Evolutionary conservation across 2,888 invertebrate species (phyloP).

Genomic region (Thereva unica): DNA sequence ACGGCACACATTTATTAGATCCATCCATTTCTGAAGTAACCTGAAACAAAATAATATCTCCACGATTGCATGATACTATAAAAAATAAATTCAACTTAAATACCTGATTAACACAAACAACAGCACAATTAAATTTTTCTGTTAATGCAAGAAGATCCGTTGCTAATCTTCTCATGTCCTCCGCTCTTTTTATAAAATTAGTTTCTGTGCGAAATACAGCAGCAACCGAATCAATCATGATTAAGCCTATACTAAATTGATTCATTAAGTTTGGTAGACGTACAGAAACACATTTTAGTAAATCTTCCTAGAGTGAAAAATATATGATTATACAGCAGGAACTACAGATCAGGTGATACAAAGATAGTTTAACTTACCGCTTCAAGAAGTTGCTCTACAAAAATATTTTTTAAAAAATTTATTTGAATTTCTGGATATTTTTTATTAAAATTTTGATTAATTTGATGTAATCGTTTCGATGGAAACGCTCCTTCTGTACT

Average conservation of each 20-base stretch:
- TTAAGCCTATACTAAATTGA: slow-evolving; percentile 62
- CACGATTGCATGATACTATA: too few relatives aligned
- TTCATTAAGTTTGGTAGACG: slow-evolving; percentile 63
- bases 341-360: background rate
- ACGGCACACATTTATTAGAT: slow-evolving; percentile 59
- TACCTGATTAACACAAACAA: slow-evolving; percentile 77
- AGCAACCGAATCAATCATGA: slow-evolving; percentile 76
- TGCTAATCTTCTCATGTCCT: slow-evolving; percentile 64
- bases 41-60: slow-evolving; percentile 44
- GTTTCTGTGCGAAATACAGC: slow-evolving; percentile 67
- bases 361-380: slow-evolving; percentile 47
- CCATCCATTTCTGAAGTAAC: slow-evolving; percentile 52
- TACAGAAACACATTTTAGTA: slow-evolving; percentile 62
- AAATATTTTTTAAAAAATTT: slow-evolving; percentile 65
- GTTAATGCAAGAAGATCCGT: slow-evolving; percentile 63
- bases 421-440: slow-evolving; percentile 51
- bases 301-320: slow-evolving; percentile 57
- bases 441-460: slow-evolving; percentile 56
- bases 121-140: slow-evolving; percentile 61
- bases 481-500: slow-evolving; percentile 76
- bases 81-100: slow-evolving; percentile 35
- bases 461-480: slow-evolving; percentile 67
- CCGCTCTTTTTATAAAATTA: slow-evolving; percentile 60
- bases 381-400: slow-evolving; percentile 68
- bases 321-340: background rate